Base-by-base conservation (phyloP, 2,888 invertebrate species). In the Tanytarsus gracilentus region DNA sequence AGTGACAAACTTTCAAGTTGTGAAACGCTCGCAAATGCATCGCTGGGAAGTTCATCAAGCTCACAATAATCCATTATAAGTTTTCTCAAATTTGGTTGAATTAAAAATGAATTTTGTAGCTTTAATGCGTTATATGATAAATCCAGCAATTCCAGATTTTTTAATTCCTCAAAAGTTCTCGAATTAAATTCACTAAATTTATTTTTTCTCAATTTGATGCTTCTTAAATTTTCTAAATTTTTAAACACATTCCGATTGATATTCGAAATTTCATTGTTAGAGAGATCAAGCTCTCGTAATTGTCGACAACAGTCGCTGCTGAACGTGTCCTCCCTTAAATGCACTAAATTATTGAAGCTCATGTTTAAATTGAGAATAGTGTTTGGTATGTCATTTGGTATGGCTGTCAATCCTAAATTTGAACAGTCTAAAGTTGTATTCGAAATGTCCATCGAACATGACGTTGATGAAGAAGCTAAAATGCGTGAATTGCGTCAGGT, bases 11-110 rank as follows among this genome's bases (percentile, higher is more conserved):
- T 65, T 26, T 67, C 68, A 50, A 76, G 65, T 23, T 68, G 65
- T 14, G 67, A 68, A 63, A 72, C 66, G 56, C 71, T 73, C 23
- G 64, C 64, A 62, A 76, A 75, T 9, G 72, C 70, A 21, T 71
- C 67, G 30, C 69, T 68, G 56, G 72, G 70, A 33, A 76, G 55
- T 50, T 69, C 64, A 1, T 67, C 67, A 65, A 76, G 69, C 59
- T 69, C 69, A 64, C 73, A 74, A 50, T 72, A 69, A 4, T 69
- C 69, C 61, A 76, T 68, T 49, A 68, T 67, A 8, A 76, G 66
- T 36, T 72, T 69, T 50, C 66, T 62, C 18, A 75, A 65, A 14
- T 65, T 64, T 14, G 71, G 69, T 48, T 71, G 69, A 66, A 69
- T 70, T 7, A 74, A 63, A 63, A 75, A 70, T 4, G 70, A 67